Conservation (phyloP, 1,140 invertebrate species). For the Bombyx mori region DNA sequence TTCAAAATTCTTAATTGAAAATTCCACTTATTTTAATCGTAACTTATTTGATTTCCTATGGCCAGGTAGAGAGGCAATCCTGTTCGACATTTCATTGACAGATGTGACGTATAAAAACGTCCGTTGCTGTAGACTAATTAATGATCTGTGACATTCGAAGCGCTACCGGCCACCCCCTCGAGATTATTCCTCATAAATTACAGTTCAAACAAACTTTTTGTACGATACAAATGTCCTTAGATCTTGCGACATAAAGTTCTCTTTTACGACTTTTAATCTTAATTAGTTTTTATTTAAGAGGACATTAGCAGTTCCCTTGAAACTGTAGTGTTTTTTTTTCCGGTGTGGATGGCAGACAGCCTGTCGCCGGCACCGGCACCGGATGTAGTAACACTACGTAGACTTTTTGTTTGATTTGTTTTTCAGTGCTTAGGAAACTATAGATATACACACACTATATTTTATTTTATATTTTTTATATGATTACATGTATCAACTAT, state of each 20-base stretch:
- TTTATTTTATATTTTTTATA: no score
- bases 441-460: no score
- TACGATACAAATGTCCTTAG: conserved; percentile 7
- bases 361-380: conserved; percentile 39
- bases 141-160: conserved; percentile 53
- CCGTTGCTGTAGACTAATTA: conserved; percentile 35
- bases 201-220: conserved; percentile 10
- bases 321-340: conserved; percentile 27
- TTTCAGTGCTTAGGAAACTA: no score
- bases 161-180: conserved; percentile 46
- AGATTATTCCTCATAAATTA: conserved; percentile 43
- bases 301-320: conserved; percentile 28
- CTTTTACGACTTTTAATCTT: conserved; percentile 11
- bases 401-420: no score
- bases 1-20: no score
- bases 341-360: conserved; percentile 31
- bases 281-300: conserved; percentile 20
- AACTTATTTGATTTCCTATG: no score
- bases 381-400: no score
- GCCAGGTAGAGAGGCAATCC: no score
- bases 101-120: conserved; percentile 11
- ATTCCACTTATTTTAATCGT: no score
- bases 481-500: no score
- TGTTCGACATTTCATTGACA: neutral
- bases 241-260: conserved; percentile 12